Conservation (phyloP, 2,888 invertebrate genomes). For the Lucinisca nassula region DNA sequence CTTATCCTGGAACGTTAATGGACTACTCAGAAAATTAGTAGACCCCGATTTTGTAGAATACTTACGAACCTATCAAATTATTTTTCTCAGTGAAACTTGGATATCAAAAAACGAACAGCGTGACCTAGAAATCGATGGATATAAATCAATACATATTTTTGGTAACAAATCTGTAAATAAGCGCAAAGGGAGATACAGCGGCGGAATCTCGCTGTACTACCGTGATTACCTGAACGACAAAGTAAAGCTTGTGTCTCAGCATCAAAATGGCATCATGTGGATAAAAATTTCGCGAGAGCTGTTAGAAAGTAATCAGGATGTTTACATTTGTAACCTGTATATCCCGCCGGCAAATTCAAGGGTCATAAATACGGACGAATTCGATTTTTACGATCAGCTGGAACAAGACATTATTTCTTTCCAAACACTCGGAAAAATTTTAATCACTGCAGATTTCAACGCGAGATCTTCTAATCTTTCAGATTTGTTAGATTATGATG, state of each 20-base stretch:
- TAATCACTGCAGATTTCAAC: background rate
- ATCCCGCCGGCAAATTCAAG: too few relatives aligned
- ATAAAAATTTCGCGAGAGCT: too few relatives aligned
- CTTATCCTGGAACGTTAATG: conserved; percentile 12
- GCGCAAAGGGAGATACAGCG: conserved; percentile 5
- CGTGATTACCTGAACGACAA: too few relatives aligned
- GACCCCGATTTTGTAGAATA: conserved; percentile 3
- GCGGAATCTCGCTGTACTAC: conserved; percentile 8
- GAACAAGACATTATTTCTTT: background rate
- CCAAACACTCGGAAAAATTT: background rate
- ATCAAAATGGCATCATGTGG: too few relatives aligned
- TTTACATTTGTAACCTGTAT: too few relatives aligned
- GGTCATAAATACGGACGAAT: background rate
- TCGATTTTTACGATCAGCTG: background rate
- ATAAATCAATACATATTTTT: conserved; percentile 13
- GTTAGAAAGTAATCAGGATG: too few relatives aligned
- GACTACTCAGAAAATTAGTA: background rate
- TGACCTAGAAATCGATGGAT: conserved; percentile 13
- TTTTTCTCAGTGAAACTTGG: conserved; percentile 30
- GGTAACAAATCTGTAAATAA: conserved; percentile 1
- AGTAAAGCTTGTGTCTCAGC: too few relatives aligned
- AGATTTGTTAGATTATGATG: background rate
- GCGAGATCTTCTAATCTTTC: background rate
- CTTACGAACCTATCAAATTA: background rate
- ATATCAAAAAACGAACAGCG: background rate